Evolutionary conservation across 2,888 invertebrate genomes (phyloP).

Genomic region (Escarpia spicata): DNA sequence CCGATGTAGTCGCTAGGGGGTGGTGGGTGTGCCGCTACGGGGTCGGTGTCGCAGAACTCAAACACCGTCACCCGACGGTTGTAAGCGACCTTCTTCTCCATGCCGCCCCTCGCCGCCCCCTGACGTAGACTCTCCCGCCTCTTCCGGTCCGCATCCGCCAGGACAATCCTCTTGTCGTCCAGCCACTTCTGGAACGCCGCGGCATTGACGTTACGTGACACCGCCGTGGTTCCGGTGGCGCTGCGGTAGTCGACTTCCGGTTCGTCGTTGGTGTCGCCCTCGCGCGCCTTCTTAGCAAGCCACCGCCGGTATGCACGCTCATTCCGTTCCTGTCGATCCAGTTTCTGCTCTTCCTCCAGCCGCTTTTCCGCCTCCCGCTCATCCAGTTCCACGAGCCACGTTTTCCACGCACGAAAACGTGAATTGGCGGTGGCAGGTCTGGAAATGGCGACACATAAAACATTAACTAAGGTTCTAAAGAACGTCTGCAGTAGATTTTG

Average conservation of each 20-base stretch:
- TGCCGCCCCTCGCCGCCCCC: neutral
- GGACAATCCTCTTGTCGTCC: conserved; percentile 26
- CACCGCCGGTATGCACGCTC: conserved; percentile 23
- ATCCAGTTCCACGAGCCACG: conserved; percentile 31
- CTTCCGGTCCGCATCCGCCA: conserved; percentile 23
- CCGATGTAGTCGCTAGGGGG: conserved; percentile 27
- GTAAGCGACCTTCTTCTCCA: neutral
- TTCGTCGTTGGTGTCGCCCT: conserved; percentile 21
- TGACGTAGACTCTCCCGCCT: conserved; percentile 19
- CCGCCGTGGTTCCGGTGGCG: neutral
- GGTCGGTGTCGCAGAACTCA: conserved; percentile 31
- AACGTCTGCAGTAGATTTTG: neutral
- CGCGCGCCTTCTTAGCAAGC: conserved; percentile 9
- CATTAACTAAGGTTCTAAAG: neutral
- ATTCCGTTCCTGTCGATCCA: conserved; percentile 14
- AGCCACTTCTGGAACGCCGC: conserved; percentile 30
- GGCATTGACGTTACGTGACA: conserved; percentile 6
- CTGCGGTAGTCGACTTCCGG: conserved; percentile 18
- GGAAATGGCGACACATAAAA: conserved; percentile 12
- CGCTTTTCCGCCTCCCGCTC: conserved; percentile 28
- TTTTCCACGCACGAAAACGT: conserved; percentile 35
- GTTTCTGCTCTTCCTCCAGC: neutral
- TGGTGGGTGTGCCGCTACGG: conserved; percentile 17
- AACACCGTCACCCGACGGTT: conserved; percentile 20
- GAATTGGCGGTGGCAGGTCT: conserved; percentile 33